phyloP scores from a whole-genome alignment of 1,140 invertebrate species.

The Lepidostoma basale region DNA sequence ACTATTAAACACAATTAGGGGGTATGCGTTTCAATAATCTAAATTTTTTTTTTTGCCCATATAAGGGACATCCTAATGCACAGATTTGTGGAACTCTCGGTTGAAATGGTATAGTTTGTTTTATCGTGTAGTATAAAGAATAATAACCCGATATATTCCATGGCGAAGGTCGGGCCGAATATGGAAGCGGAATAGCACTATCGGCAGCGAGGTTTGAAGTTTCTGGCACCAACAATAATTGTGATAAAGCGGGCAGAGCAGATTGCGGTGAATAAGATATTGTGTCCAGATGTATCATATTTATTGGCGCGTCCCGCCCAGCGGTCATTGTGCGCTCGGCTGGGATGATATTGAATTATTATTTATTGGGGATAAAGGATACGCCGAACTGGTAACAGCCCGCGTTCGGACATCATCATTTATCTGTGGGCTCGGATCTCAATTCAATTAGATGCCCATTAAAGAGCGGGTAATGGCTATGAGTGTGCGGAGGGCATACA shows the following conservation, averaged over 20 bases:
- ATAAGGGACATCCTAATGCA: too few species aligned
- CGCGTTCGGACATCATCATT: slow-evolving; percentile 31
- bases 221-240: too few species aligned
- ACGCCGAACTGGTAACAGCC: slow-evolving; percentile 11
- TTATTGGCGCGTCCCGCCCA: slow-evolving; percentile 18
- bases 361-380: slow-evolving; percentile 29
- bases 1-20: too few species aligned
- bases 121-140: too few species aligned
- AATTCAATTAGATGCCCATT: slow-evolving; percentile 44
- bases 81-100: too few species aligned
- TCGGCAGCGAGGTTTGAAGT: too few species aligned
- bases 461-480: not conserved
- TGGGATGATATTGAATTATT: slow-evolving; percentile 25
- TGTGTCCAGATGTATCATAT: slow-evolving; percentile 7
- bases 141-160: too few species aligned
- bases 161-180: too few species aligned
- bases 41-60: too few species aligned
- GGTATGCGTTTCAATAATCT: too few species aligned
- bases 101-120: too few species aligned
- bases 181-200: too few species aligned
- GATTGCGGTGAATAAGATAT: slow-evolving; percentile 19
- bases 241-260: not conserved
- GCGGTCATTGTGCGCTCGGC: slow-evolving; percentile 9
- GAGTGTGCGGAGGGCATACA: not conserved
- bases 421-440: slow-evolving; percentile 36